Evolutionary conservation across 2,797 vertebrate genomes (phyloP).

Genomic region (Decapterus maruadsi): DNA sequence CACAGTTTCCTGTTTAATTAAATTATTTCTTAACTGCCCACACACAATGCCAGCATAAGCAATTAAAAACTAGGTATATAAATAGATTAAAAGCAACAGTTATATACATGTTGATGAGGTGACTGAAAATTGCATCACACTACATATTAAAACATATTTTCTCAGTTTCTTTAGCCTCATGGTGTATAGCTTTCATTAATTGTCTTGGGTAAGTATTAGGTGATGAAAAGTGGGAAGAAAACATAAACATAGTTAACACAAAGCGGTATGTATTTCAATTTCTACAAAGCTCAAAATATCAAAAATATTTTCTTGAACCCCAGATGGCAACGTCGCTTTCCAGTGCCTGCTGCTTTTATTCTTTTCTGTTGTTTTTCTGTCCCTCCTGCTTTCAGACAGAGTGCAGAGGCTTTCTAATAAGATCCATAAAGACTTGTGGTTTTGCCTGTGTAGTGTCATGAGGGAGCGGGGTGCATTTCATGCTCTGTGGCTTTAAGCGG

Average conservation of each 20-base stretch:
- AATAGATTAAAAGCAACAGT: no score
- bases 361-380: not conserved
- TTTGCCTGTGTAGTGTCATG: slow-evolving; percentile 33
- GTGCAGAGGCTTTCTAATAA: slow-evolving; percentile 54
- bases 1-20: no score
- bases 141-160: not conserved
- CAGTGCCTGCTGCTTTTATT: not conserved
- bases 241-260: not conserved
- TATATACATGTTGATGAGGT: not conserved
- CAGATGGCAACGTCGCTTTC: not conserved
- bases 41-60: no score
- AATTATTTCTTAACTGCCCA: no score
- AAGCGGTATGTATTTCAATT: not conserved
- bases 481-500: slow-evolving; percentile 55
- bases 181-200: not conserved
- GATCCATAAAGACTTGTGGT: slow-evolving; percentile 46
- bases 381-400: slow-evolving; percentile 24
- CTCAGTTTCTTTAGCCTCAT: not conserved
- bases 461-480: slow-evolving; percentile 59
- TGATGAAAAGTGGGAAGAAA: not conserved
- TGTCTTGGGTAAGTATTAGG: not conserved
- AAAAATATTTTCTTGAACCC: slow-evolving; percentile 32
- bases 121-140: not conserved
- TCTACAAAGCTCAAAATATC: slow-evolving; percentile 25
- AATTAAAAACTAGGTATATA: no score